Percentiles rank a stretch among this genome's conserved stretches.
These are phyloP conservation scores for Caenorhabditis sp. DNA, from an alignment of 2,888 invertebrate genomes.

Conservation along the genomic window DNA sequence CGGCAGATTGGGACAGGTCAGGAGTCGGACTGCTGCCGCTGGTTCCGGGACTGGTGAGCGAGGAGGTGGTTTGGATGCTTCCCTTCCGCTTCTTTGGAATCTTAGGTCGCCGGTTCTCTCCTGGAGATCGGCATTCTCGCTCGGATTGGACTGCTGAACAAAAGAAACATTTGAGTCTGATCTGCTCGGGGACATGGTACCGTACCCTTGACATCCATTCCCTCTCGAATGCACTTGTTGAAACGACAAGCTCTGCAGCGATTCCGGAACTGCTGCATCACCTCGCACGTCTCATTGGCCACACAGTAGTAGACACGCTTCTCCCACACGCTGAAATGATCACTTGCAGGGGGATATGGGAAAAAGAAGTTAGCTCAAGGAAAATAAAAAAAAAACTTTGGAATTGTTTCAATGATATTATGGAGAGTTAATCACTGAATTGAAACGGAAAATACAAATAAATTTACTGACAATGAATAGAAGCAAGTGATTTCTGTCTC, in stretches of 20 bases:
- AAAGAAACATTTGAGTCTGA: too few species aligned
- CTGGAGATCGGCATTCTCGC: slow-evolving; percentile 52
- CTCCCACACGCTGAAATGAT: slow-evolving; percentile 73
- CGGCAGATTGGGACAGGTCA: too few species aligned
- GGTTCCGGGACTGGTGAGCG: too few species aligned
- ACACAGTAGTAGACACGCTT: slow-evolving; percentile 66
- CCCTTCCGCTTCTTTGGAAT: slow-evolving; percentile 4
- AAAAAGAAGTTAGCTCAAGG: too few species aligned
- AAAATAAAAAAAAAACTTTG: too few species aligned
- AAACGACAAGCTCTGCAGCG: slow-evolving; percentile 72
- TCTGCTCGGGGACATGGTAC: too few species aligned
- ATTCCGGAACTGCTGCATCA: slow-evolving; percentile 68
- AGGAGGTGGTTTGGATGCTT: not conserved
- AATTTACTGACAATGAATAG: too few species aligned
- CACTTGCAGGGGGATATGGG: not conserved
- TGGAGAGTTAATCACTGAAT: too few species aligned
- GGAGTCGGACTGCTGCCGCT: slow-evolving; percentile 16
- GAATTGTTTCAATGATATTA: too few species aligned
- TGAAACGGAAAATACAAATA: too few species aligned
- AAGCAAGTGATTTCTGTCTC: too few species aligned
- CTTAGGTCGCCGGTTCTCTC: not conserved
- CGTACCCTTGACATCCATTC: slow-evolving; percentile 70
- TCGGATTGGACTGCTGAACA: slow-evolving; percentile 74
- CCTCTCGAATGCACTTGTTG: slow-evolving; percentile 68
- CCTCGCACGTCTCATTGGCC: slow-evolving; percentile 62